Evolutionary conservation across 2,888 invertebrate genomes (phyloP), one percentile per base, ranked within the genome.

Genomic region (Chaitophorus viminalis): DNA sequence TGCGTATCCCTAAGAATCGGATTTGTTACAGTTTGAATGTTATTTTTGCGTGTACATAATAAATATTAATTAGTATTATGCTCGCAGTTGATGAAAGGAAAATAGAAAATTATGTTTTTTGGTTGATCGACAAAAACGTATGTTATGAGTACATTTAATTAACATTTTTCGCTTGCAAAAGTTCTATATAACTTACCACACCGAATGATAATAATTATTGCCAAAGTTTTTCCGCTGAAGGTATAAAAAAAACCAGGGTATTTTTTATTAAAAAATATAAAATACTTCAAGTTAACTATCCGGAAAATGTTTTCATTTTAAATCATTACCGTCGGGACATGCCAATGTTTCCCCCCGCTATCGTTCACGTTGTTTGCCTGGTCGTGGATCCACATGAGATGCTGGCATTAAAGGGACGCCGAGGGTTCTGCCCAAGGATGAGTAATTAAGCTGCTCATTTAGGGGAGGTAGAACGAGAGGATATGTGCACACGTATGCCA

Each of bases 301-400:
- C 52, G 70, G 77, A 70, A 85, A 85, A 85, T 70, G 85, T 78
- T 85, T 85, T 85, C 33, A 85, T 78, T 85, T 85, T 77, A 85
- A 85, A 85, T 77, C 85, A 33, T 83, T 83, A 83, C 83, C 65
- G 65, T 83, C 75, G 75, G 75, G 65, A 83, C 75, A 83, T 83
- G 83, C 83, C 83, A 65, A 83, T 83, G 83, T 76, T 83, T 17
- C 36, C 17, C 83, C 54, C 83, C 31, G 72, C 39, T 39, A 29
- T 39, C 78, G 54, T 60, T 9, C 60, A n/a, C n/a, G 86, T 78
- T 86, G 86, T 86, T 86, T 86, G 54, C 86, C 60, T 79, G 86
- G 54, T 79, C 86, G 86, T 86, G 86, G 79, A 86, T 86, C 86
- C 79, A 86, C 86, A 86, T 60, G 86, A 86, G 79, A 86, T 72